Evolutionary conservation across 2,113 vertebrate genomes (phyloP), one percentile per base, ranked within the genome.

Genomic region (Corapipo altera): DNA sequence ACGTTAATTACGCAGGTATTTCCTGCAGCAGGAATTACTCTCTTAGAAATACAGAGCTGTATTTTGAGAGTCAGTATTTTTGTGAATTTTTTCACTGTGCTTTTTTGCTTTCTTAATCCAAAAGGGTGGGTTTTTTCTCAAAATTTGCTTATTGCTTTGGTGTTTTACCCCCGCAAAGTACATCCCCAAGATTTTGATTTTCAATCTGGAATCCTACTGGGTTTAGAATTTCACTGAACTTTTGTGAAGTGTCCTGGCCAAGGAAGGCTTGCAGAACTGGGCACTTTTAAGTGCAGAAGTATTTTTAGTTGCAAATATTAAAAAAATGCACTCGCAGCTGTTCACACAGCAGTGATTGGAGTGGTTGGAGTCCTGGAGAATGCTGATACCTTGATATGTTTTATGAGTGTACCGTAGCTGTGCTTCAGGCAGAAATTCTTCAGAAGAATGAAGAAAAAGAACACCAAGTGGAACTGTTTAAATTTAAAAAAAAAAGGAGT

Each of bases 361-460:
- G 69, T 84, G 70, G 62, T 44, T 88, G 64, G 43, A 89, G 44
- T 49, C 59, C 30, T 44, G 59, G 61, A 93, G 95, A 96, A 95
- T 88, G 95, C 90, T 95, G 94, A 96, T 95, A 95, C 90, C 78
- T 94, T 91, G 85, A 58, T 76, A 69, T 46, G 91, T 93, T 97
- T 89, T 91, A 72, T 88, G 89, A 93, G 55, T 85, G 51, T 51
- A 83, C 46, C 46, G 62, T 83, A 95, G 78, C 58, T 85, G 78
- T 94, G 94, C 95, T 96, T 80, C 85, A 96, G 93, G 96, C 95
- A 95, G 88, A 96, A 96, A 93, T 93, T 93, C 91, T 95, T 96
- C 51, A 96, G 87, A 95, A 93, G 85, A 91, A 91, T 57, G 49
- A 92, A 77, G 61, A 79, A 85, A 87, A 84, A 82, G 70, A 93